Evolutionary conservation across 2,888 invertebrate genomes (phyloP).

Genomic region (Mallateleia sp.): DNA sequence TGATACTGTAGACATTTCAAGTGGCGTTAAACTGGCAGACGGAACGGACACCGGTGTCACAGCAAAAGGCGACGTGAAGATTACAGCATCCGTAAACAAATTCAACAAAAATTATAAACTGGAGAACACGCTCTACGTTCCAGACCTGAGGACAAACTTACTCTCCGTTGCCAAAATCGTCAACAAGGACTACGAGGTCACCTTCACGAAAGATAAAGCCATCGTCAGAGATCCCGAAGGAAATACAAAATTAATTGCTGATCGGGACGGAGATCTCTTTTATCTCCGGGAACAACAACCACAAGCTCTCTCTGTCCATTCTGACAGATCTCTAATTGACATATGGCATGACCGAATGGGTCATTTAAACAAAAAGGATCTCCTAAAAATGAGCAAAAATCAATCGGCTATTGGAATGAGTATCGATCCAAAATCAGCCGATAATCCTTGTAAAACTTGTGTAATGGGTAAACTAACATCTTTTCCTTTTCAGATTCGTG

Average conservation of each 20-base stretch:
- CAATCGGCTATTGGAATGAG: constrained; percentile 1
- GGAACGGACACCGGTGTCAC: background rate
- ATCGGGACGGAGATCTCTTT: constrained; percentile 10
- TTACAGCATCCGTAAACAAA: background rate
- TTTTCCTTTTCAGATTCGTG: constrained; percentile 19
- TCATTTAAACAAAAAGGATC: constrained; percentile 14
- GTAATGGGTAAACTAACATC: background rate
- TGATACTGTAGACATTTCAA: background rate
- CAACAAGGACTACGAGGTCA: background rate
- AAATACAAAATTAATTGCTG: background rate
- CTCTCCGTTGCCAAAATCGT: constrained; percentile 20
- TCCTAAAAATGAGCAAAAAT: background rate
- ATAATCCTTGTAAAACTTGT: background rate
- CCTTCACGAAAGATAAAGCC: background rate
- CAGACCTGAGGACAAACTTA: constrained; percentile 8
- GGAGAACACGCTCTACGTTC: constrained; percentile 13
- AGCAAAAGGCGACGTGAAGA: constrained; percentile 28
- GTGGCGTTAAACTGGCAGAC: constrained; percentile 37
- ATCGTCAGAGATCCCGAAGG: constrained; percentile 3
- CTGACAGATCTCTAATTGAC: too few relatives aligned
- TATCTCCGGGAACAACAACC: too few relatives aligned
- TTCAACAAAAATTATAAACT: background rate
- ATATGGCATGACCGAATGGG: constrained; percentile 23
- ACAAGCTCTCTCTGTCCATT: too few relatives aligned
- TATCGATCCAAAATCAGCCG: background rate